phyloP scores from a whole-genome alignment of 2,113 vertebrate species.

The Vidua macroura region DNA sequence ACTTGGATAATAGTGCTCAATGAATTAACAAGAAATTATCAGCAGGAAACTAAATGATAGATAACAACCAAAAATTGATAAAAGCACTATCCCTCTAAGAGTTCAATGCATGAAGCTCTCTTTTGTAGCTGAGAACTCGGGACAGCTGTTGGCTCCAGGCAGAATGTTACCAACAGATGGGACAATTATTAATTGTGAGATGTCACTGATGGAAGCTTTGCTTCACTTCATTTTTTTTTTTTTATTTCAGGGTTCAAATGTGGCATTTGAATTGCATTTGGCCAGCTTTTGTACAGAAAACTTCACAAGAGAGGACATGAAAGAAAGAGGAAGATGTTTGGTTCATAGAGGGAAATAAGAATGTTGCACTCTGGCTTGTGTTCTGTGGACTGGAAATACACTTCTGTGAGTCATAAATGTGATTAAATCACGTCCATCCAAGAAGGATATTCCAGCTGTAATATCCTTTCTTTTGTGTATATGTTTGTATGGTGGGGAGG shows the following conservation, averaged over 20 bases:
- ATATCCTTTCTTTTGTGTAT: not conserved
- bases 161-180: slow-evolving; percentile 30
- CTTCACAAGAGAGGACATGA: not conserved
- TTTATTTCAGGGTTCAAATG: not conserved
- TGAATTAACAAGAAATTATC: not conserved
- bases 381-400: not conserved
- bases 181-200: slow-evolving; percentile 6
- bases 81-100: not conserved
- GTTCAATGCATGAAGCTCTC: not conserved
- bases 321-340: not conserved
- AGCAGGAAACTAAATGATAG: not conserved
- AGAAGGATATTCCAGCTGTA: not conserved
- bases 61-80: not conserved
- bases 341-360: not conserved
- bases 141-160: slow-evolving; percentile 45
- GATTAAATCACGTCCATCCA: not conserved
- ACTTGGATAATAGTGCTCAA: not conserved
- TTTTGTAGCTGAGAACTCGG: not conserved
- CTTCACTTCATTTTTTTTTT: not conserved
- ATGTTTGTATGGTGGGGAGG: not conserved
- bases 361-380: not conserved
- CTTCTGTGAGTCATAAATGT: not conserved
- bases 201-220: not conserved
- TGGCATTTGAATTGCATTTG: rapidly evolving
- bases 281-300: not conserved